Evolutionary conservation across 2,113 vertebrate species (phyloP), one percentile per base, ranked within the genome.

Genomic region (Spea bombifrons): DNA sequence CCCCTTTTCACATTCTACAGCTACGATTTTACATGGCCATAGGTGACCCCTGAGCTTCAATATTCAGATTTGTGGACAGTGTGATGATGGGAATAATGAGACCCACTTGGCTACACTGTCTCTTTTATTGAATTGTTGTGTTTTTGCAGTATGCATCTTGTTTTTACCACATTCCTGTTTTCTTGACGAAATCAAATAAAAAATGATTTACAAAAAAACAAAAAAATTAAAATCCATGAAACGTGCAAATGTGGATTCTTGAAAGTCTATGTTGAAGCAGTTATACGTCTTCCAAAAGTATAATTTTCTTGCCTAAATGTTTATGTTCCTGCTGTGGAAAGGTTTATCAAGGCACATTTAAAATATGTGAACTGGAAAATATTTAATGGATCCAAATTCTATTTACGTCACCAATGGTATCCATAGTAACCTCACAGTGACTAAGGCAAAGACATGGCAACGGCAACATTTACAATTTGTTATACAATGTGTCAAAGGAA

Each of bases 391-490:
- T 80, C 61, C 55, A 48, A 80, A 80, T 80, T 80, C 78, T 49
- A 30, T 68, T 66, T 71, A 80, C 78, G 65, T 80, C 78, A 80
- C 71, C 78, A 9, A 7, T 64, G 10, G 78, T 80, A 74, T 68
- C 78, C 78, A 80, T 80, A 80, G 78, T 68, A 80, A 74, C 78
- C 69, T 80, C 71, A 61, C 78, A 74, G 71, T 68, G 78, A 80
- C 71, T 65, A 59, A 66, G 53, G 71, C 78, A 80, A 43, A 73
- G 67, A 74, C 78, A 80, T 80, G 47, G 71, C 78, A 74, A 74
- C 53, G 16, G 66, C 70, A 59, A 73, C 63, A 79, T 73, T 79
- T 72, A 61, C 78, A 68, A 66, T 66, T 45, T 80, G 78, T 74
- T 71, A 80, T 80, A 80, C 30, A 30, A 30, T 30, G 30, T 30